Percentiles rank a stretch among this genome's conserved stretches.
These are phyloP conservation scores for Cyprinodon brontotheroides DNA, from an alignment of 2,113 vertebrate genomes.

Conservation along the genomic window DNA sequence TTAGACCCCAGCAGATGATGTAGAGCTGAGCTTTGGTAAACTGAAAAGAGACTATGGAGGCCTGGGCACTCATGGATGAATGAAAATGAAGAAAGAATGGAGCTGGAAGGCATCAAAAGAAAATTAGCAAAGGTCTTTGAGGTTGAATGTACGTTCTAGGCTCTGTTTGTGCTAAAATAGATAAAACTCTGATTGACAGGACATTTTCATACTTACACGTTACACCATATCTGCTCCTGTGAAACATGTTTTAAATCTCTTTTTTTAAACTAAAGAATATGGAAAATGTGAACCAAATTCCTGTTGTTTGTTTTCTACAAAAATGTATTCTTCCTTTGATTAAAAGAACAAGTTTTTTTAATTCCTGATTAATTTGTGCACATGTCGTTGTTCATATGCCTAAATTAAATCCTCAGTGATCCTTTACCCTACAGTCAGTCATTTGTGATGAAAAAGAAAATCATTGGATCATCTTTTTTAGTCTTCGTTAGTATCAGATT, in stretches of 20 bases:
- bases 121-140: too few relatives aligned
- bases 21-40: too few relatives aligned
- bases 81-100: too few relatives aligned
- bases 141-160: too few relatives aligned
- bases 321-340: constrained; percentile 3
- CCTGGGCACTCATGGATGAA: too few relatives aligned
- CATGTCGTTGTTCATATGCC: constrained; percentile 26
- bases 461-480: constrained; percentile 49
- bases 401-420: constrained; percentile 11
- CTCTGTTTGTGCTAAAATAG: neutral
- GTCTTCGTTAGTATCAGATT: constrained; percentile 39
- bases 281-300: neutral
- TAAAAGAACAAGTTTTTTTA: neutral
- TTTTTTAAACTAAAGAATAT: neutral
- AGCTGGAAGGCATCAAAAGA: too few relatives aligned
- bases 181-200: neutral
- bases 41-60: too few relatives aligned
- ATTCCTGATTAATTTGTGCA: constrained; percentile 2
- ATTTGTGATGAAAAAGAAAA: constrained; percentile 43
- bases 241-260: too few relatives aligned
- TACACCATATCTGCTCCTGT: neutral
- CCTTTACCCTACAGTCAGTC: constrained; percentile 57
- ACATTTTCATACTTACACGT: neutral
- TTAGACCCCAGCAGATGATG: too few relatives aligned
- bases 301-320: neutral